phyloP scores from a whole-genome alignment of 2,113 vertebrate species.

The Petrocephalus zakoni region DNA sequence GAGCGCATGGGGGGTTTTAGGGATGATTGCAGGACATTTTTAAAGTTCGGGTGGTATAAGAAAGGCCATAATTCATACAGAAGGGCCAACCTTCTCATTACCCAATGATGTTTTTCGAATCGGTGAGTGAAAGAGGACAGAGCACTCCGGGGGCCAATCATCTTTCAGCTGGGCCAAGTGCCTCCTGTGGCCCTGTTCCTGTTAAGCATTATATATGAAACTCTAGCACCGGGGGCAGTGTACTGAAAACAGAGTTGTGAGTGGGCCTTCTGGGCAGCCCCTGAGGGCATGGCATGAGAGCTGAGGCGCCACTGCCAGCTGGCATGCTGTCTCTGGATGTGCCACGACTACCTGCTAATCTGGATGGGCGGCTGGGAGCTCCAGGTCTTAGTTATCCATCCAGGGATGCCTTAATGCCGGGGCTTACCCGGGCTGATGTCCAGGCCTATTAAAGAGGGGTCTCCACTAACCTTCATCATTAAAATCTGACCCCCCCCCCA shows the following conservation, averaged over 20 bases:
- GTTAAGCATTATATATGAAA: not conserved
- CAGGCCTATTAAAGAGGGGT: not conserved
- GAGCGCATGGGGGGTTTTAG: not conserved
- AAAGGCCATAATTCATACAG: not conserved
- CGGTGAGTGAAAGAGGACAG: not conserved
- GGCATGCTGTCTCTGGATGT: conserved; percentile 69
- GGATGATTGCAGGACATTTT: not conserved
- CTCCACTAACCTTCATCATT: not conserved
- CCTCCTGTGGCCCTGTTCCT: not conserved
- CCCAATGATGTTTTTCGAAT: not conserved
- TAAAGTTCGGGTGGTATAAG: not conserved
- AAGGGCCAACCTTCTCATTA: not conserved
- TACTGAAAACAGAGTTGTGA: conserved; percentile 28
- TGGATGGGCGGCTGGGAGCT: conserved; percentile 45
- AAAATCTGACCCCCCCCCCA: not conserved
- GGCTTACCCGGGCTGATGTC: not conserved
- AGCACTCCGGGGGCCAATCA: not conserved
- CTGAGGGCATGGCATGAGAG: conserved; percentile 50
- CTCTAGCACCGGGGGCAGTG: not conserved
- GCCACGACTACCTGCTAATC: conserved; percentile 61
- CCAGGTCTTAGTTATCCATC: conserved; percentile 48
- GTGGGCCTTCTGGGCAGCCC: conserved; percentile 51
- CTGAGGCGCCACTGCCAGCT: conserved; percentile 65
- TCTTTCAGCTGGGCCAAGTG: not conserved
- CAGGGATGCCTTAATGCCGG: not conserved